Base-by-base conservation (phyloP, 2,888 invertebrate genomes). In the Diplazon laetatorius region DNA sequence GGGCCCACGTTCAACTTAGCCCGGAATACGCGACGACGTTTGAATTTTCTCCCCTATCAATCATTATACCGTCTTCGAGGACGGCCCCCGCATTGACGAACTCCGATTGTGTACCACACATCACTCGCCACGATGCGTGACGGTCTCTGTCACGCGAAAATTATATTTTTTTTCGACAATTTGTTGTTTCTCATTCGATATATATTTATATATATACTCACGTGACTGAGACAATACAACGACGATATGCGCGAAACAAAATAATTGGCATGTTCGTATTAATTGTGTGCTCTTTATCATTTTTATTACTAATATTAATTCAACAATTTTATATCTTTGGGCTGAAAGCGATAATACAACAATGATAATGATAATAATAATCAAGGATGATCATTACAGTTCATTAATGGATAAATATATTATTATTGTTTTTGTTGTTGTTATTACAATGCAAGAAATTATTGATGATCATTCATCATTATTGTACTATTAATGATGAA, bases 1-100 rank as follows among this genome's bases (percentile, higher is more conserved):
- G n/a, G n/a, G n/a, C n/a, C 55, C 55, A 52, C 60, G 55, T 76
- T 69, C 52, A 35, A 65, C 48, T 30, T 48, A 42, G 35, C 14
- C 42, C 46, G 30, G 42, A 22, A 69, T 69, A 63, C 30, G 46
- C 60, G 46, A 69, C 62, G 60, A 42, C 57, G 73, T 70, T 74
- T 63, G 25, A 77, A 71, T 74, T 65, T 79, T n/a, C n/a, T 81
- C 84, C 83, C 78, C 83, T 82, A 84, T 85, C 83, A 80, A 85
- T 85, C 85, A 82, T 79, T 69, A 55, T 55, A n/a, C 50, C 39
- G 68, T 62, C 18, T 22, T 55, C 46, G 30, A 57, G 48, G 63
- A 73, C 63, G 65, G 63, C n/a, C n/a, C 52, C 60, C 12, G 22
- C 39, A 60, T 70, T 55, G 35, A 70, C 22, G 52, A 70, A 60